Evolutionary conservation across 2,113 vertebrate species (phyloP).

Genomic region (Riparia riparia): DNA sequence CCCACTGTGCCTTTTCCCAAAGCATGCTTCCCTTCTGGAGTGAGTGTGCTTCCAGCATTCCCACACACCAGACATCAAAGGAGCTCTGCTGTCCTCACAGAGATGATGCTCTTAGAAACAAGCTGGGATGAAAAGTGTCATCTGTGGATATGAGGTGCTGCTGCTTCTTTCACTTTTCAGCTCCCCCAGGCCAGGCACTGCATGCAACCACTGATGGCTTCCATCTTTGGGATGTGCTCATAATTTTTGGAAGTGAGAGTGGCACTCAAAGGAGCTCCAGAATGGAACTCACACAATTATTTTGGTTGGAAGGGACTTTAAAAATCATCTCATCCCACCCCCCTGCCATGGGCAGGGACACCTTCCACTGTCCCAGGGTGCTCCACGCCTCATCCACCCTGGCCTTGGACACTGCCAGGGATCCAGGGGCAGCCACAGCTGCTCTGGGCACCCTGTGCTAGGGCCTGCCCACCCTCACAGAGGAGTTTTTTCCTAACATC

Average conservation of each 20-base stretch:
- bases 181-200: background rate
- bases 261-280: background rate
- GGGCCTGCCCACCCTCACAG: fast-evolving
- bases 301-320: background rate
- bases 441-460: background rate
- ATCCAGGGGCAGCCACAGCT: background rate
- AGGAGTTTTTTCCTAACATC: background rate
- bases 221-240: background rate
- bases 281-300: background rate
- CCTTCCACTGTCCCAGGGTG: fast-evolving
- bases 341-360: background rate
- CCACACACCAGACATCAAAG: background rate
- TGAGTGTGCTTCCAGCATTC: background rate
- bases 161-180: background rate
- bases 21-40: background rate
- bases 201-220: background rate
- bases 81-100: background rate
- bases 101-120: background rate
- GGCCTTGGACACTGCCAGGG: background rate
- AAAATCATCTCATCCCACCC: fast-evolving
- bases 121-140: background rate
- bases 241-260: background rate
- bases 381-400: fast-evolving
- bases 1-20: background rate
- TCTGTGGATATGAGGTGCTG: background rate